Evolutionary conservation across 2,797 vertebrate genomes (phyloP).

Genomic region (Artibeus jamaicensis): DNA sequence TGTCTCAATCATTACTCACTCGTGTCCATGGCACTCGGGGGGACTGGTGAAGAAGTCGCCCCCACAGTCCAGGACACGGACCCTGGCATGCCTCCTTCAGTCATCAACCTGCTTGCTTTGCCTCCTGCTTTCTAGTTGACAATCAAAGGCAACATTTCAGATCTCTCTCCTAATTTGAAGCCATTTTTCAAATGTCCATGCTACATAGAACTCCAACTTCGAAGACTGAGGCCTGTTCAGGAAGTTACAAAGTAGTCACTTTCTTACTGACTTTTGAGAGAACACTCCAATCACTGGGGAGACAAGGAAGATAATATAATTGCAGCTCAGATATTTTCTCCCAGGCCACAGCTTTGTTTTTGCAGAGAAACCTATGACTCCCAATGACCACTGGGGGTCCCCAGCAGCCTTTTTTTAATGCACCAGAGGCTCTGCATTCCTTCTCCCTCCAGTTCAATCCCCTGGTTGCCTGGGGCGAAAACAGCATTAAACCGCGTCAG

Average conservation of each 20-base stretch:
- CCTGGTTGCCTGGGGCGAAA: conserved; percentile 36
- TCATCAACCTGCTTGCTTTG: neutral
- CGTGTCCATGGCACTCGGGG: no score
- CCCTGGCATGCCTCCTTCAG: no score
- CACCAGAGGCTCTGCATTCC: neutral
- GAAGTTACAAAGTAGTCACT: neutral
- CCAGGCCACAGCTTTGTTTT: neutral
- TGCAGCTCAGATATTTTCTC: neutral
- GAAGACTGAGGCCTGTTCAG: neutral
- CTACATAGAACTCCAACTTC: neutral
- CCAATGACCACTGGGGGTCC: conserved; percentile 81
- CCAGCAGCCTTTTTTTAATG: conserved; percentile 70
- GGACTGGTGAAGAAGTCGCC: no score
- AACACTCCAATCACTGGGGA: neutral
- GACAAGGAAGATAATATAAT: neutral
- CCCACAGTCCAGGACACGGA: fast-evolving
- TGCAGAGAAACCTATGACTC: neutral
- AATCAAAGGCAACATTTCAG: neutral
- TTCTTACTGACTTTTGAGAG: neutral
- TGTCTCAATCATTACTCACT: no score
- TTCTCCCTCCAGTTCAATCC: conserved; percentile 26
- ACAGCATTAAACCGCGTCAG: conserved; percentile 28
- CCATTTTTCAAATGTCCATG: neutral
- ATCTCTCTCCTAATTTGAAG: neutral
- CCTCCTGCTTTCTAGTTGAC: neutral